A percentile compares a stretch with the other conserved stretches of the same genome.
Conservation (phyloP, 2,113 vertebrate genomes). For the Carassius carassius region DNA sequence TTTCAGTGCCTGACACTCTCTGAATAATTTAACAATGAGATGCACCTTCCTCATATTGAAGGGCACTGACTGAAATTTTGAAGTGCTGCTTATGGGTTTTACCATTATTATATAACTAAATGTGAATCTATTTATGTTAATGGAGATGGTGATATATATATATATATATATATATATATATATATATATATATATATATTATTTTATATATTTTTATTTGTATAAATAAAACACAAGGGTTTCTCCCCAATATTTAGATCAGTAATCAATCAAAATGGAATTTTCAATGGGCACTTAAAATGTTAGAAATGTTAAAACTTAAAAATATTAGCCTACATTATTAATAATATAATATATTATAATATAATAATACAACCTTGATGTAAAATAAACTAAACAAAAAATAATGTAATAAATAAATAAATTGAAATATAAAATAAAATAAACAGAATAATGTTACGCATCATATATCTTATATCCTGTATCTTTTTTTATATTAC, state of each 20-base stretch:
- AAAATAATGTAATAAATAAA: not conserved
- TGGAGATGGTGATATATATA: not conserved
- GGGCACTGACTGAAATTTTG: not conserved
- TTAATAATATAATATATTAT: too few species aligned
- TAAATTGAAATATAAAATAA: not conserved
- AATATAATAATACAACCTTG: too few species aligned
- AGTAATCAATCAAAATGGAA: not conserved
- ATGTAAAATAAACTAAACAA: too few species aligned
- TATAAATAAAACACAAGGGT: not conserved
- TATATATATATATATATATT: too few species aligned
- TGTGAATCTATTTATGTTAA: not conserved
- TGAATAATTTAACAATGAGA: conserved; percentile 51
- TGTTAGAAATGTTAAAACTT: too few species aligned
- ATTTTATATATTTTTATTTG: too few species aligned
- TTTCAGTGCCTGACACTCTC: conserved; percentile 25
- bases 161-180: too few species aligned
- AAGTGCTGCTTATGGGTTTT: not conserved
- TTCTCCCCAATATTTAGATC: not conserved
- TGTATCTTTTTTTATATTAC: not conserved
- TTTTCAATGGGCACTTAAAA: too few species aligned
- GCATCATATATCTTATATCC: not conserved
- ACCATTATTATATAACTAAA: not conserved
- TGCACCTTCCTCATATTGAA: conserved; percentile 11
- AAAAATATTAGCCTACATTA: not conserved
- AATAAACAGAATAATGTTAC: not conserved